Evolutionary conservation across 2,888 invertebrate species (phyloP).

Genomic region (Pseudococcus viburni): DNA sequence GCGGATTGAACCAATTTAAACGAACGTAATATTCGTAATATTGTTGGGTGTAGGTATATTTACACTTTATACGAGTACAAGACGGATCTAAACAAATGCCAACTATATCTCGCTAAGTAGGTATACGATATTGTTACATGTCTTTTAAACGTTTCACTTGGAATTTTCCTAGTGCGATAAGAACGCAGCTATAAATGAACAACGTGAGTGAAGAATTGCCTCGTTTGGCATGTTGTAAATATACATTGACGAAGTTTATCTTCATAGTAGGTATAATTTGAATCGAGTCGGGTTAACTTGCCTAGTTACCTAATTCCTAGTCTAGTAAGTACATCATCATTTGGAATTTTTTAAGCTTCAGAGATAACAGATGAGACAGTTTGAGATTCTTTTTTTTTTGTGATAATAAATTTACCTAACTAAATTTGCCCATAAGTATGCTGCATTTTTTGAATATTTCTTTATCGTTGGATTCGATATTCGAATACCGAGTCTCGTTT

Average conservation of each 20-base stretch:
- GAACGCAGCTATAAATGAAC: not conserved
- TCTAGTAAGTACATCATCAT: not conserved
- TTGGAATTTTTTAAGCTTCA: not conserved
- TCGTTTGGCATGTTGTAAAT: not conserved
- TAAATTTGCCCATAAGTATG: not conserved
- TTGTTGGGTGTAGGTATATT: not conserved
- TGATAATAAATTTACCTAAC: not conserved
- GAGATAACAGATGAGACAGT: not conserved
- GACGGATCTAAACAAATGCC: not conserved
- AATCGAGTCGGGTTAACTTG: not conserved
- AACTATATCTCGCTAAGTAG: not conserved
- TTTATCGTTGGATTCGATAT: not conserved
- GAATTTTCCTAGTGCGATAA: not conserved
- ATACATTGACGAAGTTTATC: slow-evolving; percentile 9
- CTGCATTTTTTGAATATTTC: not conserved
- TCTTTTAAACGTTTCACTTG: not conserved
- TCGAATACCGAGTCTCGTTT: not conserved
- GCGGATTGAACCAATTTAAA: slow-evolving; percentile 6
- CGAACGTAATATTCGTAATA: not conserved
- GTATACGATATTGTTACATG: not conserved
- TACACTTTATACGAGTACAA: not conserved
- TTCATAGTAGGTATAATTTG: not conserved
- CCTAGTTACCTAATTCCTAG: not conserved
- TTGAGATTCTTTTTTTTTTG: not conserved
- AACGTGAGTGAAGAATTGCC: slow-evolving; percentile 22